These are phyloP conservation scores for Monarcha castaneiventris DNA, from an alignment of 2,113 vertebrate genomes.

Conservation along the genomic window DNA sequence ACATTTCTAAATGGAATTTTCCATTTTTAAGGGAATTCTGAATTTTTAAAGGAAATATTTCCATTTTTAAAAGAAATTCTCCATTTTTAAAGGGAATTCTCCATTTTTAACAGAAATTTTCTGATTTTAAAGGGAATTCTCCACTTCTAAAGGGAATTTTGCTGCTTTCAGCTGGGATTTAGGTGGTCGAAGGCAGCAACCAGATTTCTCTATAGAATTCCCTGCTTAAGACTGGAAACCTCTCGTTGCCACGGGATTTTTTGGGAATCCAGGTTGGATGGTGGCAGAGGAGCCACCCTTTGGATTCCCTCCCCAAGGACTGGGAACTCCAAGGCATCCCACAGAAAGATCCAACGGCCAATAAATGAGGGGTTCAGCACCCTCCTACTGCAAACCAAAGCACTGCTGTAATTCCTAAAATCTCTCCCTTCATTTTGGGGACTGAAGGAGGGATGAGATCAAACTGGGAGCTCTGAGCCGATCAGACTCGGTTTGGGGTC, in stretches of 20 bases:
- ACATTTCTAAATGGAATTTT: no score
- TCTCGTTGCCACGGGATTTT: neutral
- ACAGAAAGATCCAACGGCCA: neutral
- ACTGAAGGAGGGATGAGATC: neutral
- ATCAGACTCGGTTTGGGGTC: neutral
- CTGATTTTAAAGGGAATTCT: neutral
- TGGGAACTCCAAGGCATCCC: neutral
- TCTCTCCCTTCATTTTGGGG: neutral
- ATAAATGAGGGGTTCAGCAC: neutral
- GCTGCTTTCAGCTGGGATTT: neutral
- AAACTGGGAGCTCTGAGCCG: neutral
- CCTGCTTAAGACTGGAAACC: accelerated
- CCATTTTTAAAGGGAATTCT: neutral
- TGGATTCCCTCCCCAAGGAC: neutral
- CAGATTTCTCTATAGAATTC: neutral
- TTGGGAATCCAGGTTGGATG: neutral
- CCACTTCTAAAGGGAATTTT: neutral
- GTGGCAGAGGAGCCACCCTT: neutral
- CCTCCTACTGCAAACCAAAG: neutral
- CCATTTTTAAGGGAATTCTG: neutral
- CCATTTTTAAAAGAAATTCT: neutral
- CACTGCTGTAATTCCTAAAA: neutral
- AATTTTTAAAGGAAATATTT: neutral
- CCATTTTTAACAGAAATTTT: no score
- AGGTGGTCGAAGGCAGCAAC: neutral